Percentiles rank a stretch among this genome's conserved stretches.
These are phyloP conservation scores for Cheilinus undulatus DNA, from an alignment of 2,113 vertebrate species.

Conservation along the genomic window DNA sequence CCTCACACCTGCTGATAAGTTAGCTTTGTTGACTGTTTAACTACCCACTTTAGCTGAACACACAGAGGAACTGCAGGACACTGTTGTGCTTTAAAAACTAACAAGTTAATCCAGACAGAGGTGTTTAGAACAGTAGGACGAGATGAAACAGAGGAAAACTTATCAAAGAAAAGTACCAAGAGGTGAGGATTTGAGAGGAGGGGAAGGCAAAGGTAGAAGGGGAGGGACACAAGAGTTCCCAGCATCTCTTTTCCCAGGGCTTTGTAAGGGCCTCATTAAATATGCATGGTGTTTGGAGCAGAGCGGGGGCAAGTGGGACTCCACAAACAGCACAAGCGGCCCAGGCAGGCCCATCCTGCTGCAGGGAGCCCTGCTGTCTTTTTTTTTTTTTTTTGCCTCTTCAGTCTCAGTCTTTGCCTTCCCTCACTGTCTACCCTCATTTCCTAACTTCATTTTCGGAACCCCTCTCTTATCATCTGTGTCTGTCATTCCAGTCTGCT, in stretches of 20 bases:
- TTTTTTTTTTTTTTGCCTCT: background rate
- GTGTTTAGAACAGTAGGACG: too few relatives aligned
- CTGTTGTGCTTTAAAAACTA: too few relatives aligned
- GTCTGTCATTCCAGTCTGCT: background rate
- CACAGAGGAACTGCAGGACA: too few relatives aligned
- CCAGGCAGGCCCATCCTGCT: conserved; percentile 35
- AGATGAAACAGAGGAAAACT: background rate
- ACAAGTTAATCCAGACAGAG: too few relatives aligned
- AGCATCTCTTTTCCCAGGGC: conserved; percentile 72
- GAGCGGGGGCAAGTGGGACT: conserved; percentile 74
- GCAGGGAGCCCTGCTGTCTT: conserved; percentile 18
- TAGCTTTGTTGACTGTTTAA: background rate
- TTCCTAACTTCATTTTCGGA: background rate
- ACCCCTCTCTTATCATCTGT: background rate
- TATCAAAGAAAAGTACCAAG: conserved; percentile 35
- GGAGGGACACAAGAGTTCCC: conserved; percentile 48
- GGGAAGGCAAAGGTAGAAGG: conserved; percentile 5
- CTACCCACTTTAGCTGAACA: too few relatives aligned
- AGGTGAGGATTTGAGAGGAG: conserved; percentile 23
- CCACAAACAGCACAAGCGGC: conserved; percentile 64
- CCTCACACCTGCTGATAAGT: conserved; percentile 6
- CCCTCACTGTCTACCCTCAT: background rate
- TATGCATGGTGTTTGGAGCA: conserved; percentile 79
- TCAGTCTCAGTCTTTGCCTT: conserved; percentile 9
- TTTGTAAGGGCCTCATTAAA: conserved; percentile 78